Evolutionary conservation across 2,797 vertebrate genomes (phyloP), one percentile per base, ranked within the genome.

Genomic region (Hydrocynus forskahlii): DNA sequence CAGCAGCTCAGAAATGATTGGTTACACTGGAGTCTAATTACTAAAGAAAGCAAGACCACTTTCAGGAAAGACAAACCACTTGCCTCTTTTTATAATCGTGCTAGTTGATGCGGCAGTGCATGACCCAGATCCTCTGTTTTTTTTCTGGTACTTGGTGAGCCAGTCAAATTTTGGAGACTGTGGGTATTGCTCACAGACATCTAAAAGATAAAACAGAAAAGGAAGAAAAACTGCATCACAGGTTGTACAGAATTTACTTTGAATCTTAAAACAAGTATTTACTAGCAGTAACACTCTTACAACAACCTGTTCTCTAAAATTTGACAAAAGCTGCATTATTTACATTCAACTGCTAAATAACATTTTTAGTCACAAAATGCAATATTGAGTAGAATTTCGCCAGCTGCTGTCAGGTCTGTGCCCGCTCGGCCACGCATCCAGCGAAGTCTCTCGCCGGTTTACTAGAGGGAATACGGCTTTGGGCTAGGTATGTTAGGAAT

Each of bases 121-220:
- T 1, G 81, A 77, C 76, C 78, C 85, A 40, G 75, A 81, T 23
- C 76, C 80, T 88, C 68, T 91, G 38, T 77, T 50, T 40, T 68
- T 13, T 79, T 86, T 91, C 19, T 88, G 86, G 86, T 96, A 95
- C 80, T 93, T 93, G 35, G 81, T 86, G 60, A 95, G 90, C 96
- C 96, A 97, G 57, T 88, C 89, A 76, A 96, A 96, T 74, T 92
- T 91, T 0, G 86, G 91, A 1, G 84, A 59, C 5, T 89, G 29
- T 21, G 92, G 86, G 54, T 91, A 87, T 85, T 87, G 86, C 75
- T 94, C 91, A 88, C 93, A 95, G 73, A 94, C 92, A 86, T 95
- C 94, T 95, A 55, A 55, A 63, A 35, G 29, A n/a, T 72, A 3
- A 77, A 66, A 45, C 83, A 40, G 19, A 45, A 29, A 14, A 23